Base-by-base conservation (phyloP, 1,140 invertebrate species). In the Drosophila subpulchrella region DNA sequence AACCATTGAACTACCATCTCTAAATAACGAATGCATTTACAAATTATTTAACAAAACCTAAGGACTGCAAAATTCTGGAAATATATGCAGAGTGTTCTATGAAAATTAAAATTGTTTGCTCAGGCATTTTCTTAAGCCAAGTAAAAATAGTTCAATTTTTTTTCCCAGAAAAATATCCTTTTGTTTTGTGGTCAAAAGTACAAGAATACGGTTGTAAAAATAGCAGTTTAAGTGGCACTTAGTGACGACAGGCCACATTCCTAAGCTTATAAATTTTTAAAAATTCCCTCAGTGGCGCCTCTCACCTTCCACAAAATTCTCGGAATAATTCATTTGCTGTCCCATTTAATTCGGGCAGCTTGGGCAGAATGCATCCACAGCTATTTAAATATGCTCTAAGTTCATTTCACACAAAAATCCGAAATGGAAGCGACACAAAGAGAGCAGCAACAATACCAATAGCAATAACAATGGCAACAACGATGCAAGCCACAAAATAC, bases 401-500 rank as follows among this genome's bases (percentile, higher is more conserved):
- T 60, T 48, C 51, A 34, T 39, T 50, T 53, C 44, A 17, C 36
- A 66, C 46, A 67, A 67, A 54, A 50, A n/a, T 15, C 27, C 32
- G 15, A 73, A 73, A 51, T 53, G 46, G 34, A 42, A 32, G 53
- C 56, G 50, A 75, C 46, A 66, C 44, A 76, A 56, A 60, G 63
- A 38, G 56, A 34, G 20, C 72, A 55, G 20, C 44, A 56, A 79
- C 60, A 56, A 30, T 20, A 2, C n/a, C 39, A 38, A 55, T 34
- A 10, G 32, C 32, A 34, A 54, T 27, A 27, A 27, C 27, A 27
- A 24, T 15, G 4, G 24, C 39, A 38, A 50, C 36, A 63, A 55
- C 55, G 56, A 58, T 42, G 51, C 44, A 59, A 50, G 46, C 72
- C 72, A 74, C 70, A 74, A 44, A 70, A 65, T 75, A 36, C 56